Conservation (phyloP, 2,797 vertebrate species). For the Anisognathus igniventris region DNA sequence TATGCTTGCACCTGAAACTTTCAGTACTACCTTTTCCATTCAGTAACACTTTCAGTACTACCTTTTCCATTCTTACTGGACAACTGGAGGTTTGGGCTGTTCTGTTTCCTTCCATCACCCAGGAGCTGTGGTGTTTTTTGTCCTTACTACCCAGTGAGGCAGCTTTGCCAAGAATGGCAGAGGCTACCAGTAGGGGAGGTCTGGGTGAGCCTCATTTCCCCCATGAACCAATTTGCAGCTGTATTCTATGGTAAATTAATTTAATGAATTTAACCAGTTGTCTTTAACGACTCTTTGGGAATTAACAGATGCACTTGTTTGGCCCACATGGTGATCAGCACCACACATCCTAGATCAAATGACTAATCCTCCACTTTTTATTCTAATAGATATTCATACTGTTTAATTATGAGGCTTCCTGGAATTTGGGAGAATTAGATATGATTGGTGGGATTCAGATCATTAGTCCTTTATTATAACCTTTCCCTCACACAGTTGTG, state of each 20-base stretch:
- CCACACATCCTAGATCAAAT: neutral
- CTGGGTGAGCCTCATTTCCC: neutral
- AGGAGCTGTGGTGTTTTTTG: neutral
- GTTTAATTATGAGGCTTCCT: neutral
- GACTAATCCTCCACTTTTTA: neutral
- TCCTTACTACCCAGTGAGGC: neutral
- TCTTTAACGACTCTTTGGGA: neutral
- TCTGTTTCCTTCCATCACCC: neutral
- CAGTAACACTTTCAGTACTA: neutral
- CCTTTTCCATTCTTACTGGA: neutral
- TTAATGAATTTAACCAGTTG: neutral
- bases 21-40: neutral
- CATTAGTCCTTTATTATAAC: neutral
- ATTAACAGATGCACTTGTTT: neutral
- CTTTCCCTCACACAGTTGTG: neutral
- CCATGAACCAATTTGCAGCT: neutral
- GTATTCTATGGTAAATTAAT: neutral
- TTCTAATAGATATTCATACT: neutral
- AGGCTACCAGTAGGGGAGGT: neutral
- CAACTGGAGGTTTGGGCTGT: neutral
- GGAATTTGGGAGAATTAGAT: neutral
- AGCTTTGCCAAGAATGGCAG: neutral
- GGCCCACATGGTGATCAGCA: neutral
- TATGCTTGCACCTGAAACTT: neutral
- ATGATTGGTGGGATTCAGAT: neutral